Conservation (phyloP, 2,797 vertebrate species). For the Gymnoscopelus microlampas region DNA sequence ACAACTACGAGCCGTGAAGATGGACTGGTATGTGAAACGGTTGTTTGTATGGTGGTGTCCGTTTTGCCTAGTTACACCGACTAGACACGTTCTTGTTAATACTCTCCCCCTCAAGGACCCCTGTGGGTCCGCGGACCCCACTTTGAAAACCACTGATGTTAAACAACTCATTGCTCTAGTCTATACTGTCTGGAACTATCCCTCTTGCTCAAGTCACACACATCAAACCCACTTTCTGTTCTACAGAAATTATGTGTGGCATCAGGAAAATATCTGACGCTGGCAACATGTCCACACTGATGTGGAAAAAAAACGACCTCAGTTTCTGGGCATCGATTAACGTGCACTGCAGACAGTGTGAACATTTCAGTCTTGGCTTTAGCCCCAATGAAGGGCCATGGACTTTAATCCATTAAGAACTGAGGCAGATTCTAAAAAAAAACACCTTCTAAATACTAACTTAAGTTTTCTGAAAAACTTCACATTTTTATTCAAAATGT, state of each 20-base stretch:
- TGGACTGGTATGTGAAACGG: constrained; percentile 62
- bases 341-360: too few relatives aligned
- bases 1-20: constrained; percentile 31
- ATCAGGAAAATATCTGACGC: not conserved
- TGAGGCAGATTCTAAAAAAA: too few relatives aligned
- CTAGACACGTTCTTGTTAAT: constrained; percentile 7
- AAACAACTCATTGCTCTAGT: not conserved
- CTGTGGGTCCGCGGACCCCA: too few relatives aligned
- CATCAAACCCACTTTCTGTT: too few relatives aligned
- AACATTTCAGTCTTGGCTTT: not conserved
- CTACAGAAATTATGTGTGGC: too few relatives aligned
- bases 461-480: too few relatives aligned
- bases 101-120: not conserved
- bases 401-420: too few relatives aligned
- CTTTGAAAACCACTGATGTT: too few relatives aligned
- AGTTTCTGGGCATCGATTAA: too few relatives aligned
- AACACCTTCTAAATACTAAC: too few relatives aligned
- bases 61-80: constrained; percentile 4
- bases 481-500: too few relatives aligned
- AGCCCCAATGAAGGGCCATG: constrained; percentile 1
- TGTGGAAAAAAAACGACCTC: not conserved
- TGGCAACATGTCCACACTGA: constrained; percentile 22
- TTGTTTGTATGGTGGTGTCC: constrained; percentile 59
- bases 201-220: too few relatives aligned
- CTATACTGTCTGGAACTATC: constrained; percentile 4